phyloP scores from a whole-genome alignment of 2,888 invertebrate species.

The Aplocera efformata region DNA sequence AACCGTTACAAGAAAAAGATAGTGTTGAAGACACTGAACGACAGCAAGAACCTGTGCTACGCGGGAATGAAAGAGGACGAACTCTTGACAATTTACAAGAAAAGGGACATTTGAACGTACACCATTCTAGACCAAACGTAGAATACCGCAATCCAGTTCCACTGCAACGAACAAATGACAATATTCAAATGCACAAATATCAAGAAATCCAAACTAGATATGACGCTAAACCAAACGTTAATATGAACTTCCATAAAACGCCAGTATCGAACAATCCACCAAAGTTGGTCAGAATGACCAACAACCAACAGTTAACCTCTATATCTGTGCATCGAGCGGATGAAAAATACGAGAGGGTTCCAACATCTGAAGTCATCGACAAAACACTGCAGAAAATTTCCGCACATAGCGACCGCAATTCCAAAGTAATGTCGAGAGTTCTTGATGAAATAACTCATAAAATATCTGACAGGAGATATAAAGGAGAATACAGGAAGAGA shows the following conservation, averaged over 20 bases:
- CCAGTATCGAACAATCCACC: constrained; percentile 36
- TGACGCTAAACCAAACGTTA: constrained; percentile 28
- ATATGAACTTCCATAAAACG: constrained; percentile 38
- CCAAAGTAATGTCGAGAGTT: constrained; percentile 30
- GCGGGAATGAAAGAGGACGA: constrained; percentile 1
- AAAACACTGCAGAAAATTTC: constrained; percentile 15
- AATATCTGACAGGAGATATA: constrained; percentile 28
- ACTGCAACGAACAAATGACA: constrained; percentile 1
- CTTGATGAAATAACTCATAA: constrained; percentile 37
- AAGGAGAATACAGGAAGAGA: constrained; percentile 35
- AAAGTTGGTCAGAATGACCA: constrained; percentile 34
- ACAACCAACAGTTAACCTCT: constrained; percentile 30
- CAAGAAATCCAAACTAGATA: constrained; percentile 5
- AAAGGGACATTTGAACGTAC: constrained; percentile 1
- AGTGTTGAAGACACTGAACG: not conserved
- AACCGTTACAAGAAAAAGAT: constrained; percentile 2
- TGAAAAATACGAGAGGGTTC: constrained; percentile 28
- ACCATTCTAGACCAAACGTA: constrained; percentile 1
- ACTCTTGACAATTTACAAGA: not conserved
- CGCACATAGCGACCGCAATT: constrained; percentile 26
- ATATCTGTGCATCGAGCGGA: constrained; percentile 18
- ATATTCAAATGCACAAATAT: constrained; percentile 2
- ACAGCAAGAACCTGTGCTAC: constrained; percentile 2
- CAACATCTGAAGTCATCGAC: constrained; percentile 15
- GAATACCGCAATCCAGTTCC: constrained; percentile 2